Base-by-base conservation (phyloP, 92 coral and sea anemone genomes). In the Nematostella vectensis region DNA sequence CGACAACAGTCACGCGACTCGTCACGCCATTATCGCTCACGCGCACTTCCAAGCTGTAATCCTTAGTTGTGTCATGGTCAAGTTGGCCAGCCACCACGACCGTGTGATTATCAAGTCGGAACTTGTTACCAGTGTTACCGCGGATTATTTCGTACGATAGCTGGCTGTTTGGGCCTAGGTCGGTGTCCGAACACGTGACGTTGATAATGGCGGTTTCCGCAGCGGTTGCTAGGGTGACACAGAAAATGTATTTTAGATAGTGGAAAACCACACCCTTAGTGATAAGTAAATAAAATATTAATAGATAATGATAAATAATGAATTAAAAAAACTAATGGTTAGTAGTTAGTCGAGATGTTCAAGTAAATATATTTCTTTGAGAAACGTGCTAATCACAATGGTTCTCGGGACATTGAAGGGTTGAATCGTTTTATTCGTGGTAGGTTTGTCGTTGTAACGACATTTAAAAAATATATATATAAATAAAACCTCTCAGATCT, bases 81-180 rank as follows among this genome's bases (percentile, higher is more conserved):
- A 77, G 63, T 6, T 37, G 29, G 16, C 53, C 67, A 27, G 54
- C 62, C 2, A 77, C 50, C 8, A 64, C 29, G 6, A 77, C 56
- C 25, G 63, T 64, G 50, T 59, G 63, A 27, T 63, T 54, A 24
- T 77, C 63, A 40, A 77, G 30, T 48, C 62, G 37, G 62, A 77
- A 77, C 68, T 31, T 57, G 67, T 59, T 39, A 20, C 72, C 73
- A 70, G 74, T 63, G 49, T 77, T 70, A 31, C 83, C 78, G 52
- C 83, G 40, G 68, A 50, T 69, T 3, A 77, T 59, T 1, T 62
- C 40, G 59, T 56, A 70, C 58, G 78, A 47, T 29, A 77, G 60
- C 26, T 77, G 68, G 19, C 78, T 61, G 60, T 70, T 77, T 31
- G 65, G 55, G 27, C 83, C 83, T 57, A 54, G 51, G 68, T 77